These are phyloP conservation scores for Illadopsis cleaveri DNA, from an alignment of 2,113 vertebrate species.

Conservation along the genomic window DNA sequence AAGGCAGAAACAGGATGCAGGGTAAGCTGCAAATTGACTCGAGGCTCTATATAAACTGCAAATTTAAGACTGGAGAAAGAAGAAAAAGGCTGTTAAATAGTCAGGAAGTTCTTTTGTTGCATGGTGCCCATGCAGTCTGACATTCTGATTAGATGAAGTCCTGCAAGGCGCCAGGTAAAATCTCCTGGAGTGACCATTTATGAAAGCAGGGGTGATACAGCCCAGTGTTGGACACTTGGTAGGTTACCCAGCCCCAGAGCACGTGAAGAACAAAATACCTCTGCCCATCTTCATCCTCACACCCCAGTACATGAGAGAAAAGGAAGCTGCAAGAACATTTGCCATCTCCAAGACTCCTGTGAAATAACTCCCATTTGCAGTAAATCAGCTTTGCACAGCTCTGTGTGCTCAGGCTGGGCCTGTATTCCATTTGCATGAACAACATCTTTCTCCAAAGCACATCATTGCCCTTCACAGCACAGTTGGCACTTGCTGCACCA, in stretches of 20 bases:
- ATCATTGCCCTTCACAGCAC: neutral
- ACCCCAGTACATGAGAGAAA: neutral
- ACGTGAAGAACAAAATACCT: neutral
- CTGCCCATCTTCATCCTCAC: neutral
- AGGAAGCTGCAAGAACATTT: neutral
- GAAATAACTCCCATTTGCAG: neutral
- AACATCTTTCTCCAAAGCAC: neutral
- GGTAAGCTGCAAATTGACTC: neutral
- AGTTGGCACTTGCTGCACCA: neutral
- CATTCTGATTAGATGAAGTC: neutral
- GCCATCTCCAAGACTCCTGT: neutral
- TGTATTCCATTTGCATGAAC: neutral
- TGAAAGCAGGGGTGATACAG: neutral
- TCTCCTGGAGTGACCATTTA: neutral
- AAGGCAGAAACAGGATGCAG: neutral
- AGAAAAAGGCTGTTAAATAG: neutral
- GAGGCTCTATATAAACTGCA: neutral
- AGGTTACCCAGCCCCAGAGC: neutral
- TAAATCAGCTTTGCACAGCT: neutral
- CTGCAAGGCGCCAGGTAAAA: neutral
- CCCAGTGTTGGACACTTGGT: neutral
- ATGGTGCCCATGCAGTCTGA: neutral
- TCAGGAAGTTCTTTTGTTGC: neutral
- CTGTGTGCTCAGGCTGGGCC: neutral
- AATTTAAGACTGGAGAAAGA: neutral